phyloP scores from a whole-genome alignment of 2,888 invertebrate species.

The Halictus ligatus region DNA sequence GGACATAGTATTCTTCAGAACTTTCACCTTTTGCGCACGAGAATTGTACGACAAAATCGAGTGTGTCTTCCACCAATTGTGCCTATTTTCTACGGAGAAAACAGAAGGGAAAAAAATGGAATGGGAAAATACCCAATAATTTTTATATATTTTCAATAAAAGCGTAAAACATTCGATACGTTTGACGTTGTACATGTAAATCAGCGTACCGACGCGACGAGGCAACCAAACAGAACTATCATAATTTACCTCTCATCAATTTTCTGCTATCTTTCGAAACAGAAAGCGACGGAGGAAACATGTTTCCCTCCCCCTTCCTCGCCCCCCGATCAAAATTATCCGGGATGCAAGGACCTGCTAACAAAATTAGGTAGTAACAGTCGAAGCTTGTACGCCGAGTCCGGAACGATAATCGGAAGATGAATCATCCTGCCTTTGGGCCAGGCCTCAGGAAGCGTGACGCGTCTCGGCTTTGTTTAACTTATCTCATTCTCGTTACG shows the following conservation, averaged over 20 bases:
- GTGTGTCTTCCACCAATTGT: background rate
- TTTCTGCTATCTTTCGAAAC: background rate
- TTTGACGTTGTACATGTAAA: background rate
- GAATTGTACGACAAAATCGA: background rate
- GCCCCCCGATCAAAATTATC: background rate
- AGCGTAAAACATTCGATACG: background rate
- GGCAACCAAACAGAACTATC: background rate
- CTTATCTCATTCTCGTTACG: conserved; percentile 77
- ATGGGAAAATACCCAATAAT: background rate
- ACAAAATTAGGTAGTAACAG: conserved; percentile 7
- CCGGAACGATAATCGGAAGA: conserved; percentile 68
- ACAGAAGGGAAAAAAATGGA: background rate
- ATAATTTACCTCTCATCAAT: background rate
- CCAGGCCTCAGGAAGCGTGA: conserved; percentile 74
- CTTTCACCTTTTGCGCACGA: background rate
- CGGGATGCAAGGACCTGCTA: background rate
- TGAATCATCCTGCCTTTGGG: conserved; percentile 76
- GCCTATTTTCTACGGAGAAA: background rate
- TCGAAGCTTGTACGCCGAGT: conserved; percentile 13
- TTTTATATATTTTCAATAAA: conserved; percentile 28
- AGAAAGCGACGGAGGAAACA: background rate
- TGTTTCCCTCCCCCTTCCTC: background rate
- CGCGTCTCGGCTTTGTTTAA: conserved; percentile 77
- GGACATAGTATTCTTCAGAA: background rate
- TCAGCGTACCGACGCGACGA: background rate